Percentiles rank a stretch among this genome's conserved stretches.
These are phyloP conservation scores for Drosophila kanekoi DNA, from an alignment of 2,888 invertebrate genomes.

Conservation along the genomic window DNA sequence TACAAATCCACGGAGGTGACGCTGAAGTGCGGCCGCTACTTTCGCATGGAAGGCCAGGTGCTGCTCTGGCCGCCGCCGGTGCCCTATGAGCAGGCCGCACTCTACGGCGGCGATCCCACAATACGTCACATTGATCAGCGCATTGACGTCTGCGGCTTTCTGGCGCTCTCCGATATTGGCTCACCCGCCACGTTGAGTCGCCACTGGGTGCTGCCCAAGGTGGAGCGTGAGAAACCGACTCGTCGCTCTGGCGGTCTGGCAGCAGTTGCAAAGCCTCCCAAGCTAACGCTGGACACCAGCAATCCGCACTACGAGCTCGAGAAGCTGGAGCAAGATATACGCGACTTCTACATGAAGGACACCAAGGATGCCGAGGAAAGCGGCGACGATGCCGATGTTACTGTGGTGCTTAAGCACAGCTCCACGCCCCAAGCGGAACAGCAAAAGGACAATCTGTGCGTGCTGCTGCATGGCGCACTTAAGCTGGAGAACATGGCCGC, in stretches of 20 bases:
- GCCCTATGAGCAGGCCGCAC: conserved; percentile 61
- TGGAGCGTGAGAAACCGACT: conserved; percentile 85
- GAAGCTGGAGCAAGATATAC: conserved; percentile 84
- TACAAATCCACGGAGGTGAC: conserved; percentile 90
- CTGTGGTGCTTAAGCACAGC: conserved; percentile 50
- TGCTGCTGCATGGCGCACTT: conserved; percentile 95
- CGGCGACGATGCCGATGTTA: conserved; percentile 76
- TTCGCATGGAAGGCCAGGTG: conserved; percentile 89
- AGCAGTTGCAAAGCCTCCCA: conserved; percentile 84
- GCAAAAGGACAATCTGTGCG: conserved; percentile 93
- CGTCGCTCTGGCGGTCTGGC: conserved; percentile 81
- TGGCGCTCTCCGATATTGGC: conserved; percentile 94
- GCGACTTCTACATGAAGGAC: conserved; percentile 83
- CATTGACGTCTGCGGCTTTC: conserved; percentile 94
- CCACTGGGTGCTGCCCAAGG: conserved; percentile 93
- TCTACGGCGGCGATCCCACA: conserved; percentile 46
- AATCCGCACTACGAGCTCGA: conserved; percentile 82
- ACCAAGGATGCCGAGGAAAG: conserved; percentile 77
- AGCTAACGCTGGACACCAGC: conserved; percentile 61
- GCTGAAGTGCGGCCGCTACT: conserved; percentile 89
- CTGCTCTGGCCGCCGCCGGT: conserved; percentile 91
- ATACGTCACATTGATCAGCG: conserved; percentile 87
- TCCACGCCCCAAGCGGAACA: conserved; percentile 60
- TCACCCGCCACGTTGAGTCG: conserved; percentile 96
- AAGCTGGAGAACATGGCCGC: conserved; percentile 97